Conservation (phyloP, 1,140 invertebrate genomes). For the Formica exsecta region DNA sequence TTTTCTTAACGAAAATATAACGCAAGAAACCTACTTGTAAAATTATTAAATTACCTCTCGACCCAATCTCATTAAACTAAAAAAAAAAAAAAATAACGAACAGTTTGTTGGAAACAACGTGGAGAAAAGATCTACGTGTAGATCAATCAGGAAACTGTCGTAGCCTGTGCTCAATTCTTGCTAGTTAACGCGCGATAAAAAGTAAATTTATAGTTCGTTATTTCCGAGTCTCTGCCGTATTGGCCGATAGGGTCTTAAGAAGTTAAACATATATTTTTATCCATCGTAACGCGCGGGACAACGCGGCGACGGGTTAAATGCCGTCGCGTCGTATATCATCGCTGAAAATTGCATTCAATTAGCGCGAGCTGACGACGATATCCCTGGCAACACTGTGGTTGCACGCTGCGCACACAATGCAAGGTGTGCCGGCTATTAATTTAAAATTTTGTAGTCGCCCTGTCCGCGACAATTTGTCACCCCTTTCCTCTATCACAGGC, state of each 20-base stretch:
- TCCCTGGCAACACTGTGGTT: slow-evolving; percentile 9
- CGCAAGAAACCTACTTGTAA: background rate
- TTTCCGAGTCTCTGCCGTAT: background rate
- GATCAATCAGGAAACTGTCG: background rate
- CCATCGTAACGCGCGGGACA: background rate
- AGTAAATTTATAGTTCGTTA: background rate
- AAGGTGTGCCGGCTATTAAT: slow-evolving; percentile 38
- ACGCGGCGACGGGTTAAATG: background rate
- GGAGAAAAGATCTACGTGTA: background rate
- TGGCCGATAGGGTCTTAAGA: background rate
- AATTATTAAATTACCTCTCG: slow-evolving; percentile 17
- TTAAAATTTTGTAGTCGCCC: slow-evolving; percentile 50
- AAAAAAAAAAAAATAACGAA: background rate
- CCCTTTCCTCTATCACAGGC: background rate
- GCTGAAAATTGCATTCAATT: slow-evolving; percentile 51
- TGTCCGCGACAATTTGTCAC: slow-evolving; percentile 56
- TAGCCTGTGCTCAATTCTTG: background rate
- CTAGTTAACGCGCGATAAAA: slow-evolving; percentile 20
- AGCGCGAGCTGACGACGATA: background rate
- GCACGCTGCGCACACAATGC: slow-evolving; percentile 16
- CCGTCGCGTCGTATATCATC: background rate
- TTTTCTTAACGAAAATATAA: slow-evolving; percentile 2
- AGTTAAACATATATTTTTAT: background rate
- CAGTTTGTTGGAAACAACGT: background rate
- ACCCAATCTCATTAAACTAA: background rate